A percentile compares a stretch with the other conserved stretches of the same genome.
Conservation (phyloP, 2,888 invertebrate genomes). For the Argyra leucocephala region DNA sequence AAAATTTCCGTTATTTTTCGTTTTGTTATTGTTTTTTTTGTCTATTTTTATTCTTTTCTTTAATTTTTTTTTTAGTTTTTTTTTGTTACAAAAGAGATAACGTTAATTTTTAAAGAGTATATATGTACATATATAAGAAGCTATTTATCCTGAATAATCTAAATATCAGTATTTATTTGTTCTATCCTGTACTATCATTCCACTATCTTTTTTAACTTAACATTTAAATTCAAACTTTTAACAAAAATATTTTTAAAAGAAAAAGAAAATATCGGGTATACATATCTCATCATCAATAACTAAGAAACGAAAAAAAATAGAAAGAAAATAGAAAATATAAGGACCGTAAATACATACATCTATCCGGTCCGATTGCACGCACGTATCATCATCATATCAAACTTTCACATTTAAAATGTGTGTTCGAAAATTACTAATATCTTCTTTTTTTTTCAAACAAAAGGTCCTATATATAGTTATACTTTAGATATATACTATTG, state of each 20-base stretch:
- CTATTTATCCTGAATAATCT: background rate
- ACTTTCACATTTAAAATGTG: background rate
- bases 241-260: background rate
- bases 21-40: no score
- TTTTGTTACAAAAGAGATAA: background rate
- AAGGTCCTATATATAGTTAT: conserved; percentile 4
- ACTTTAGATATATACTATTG: no score
- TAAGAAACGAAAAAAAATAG: background rate
- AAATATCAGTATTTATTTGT: background rate
- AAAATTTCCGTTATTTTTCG: no score
- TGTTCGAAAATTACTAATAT: no score
- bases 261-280: background rate
- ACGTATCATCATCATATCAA: background rate
- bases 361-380: conserved; percentile 6
- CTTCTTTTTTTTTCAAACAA: background rate
- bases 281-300: background rate
- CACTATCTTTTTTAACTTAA: no score
- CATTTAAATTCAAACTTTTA: background rate
- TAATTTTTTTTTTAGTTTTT: background rate
- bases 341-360: background rate
- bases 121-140: background rate
- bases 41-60: no score
- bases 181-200: background rate
- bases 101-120: background rate
- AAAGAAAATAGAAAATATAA: no score